Evolutionary conservation across 2,113 vertebrate genomes (phyloP).

Genomic region (Campylomormyrus numenius): DNA sequence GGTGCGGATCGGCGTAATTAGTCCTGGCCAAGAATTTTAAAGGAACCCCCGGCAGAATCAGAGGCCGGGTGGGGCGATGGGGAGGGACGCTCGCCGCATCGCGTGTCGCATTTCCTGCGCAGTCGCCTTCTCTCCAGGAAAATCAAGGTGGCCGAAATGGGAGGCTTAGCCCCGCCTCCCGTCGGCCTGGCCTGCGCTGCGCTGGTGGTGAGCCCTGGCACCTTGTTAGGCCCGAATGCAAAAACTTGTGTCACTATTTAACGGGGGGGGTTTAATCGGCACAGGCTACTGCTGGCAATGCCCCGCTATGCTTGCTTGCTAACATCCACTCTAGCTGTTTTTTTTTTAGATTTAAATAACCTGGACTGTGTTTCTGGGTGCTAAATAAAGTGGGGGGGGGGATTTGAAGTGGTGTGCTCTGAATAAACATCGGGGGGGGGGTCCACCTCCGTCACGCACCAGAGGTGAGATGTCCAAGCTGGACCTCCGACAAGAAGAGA

Average conservation of each 20-base stretch:
- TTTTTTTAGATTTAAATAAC: not conserved
- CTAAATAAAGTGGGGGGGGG: not conserved
- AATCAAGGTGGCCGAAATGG: not conserved
- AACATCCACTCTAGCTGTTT: not conserved
- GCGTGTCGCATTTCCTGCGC: not conserved
- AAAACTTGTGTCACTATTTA: not conserved
- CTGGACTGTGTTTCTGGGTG: not conserved
- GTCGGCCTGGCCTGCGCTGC: not conserved
- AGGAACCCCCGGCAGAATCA: conserved; percentile 52
- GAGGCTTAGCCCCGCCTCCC: not conserved
- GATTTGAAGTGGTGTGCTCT: conserved; percentile 37
- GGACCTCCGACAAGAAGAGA: conserved; percentile 54
- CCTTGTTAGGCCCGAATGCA: not conserved
- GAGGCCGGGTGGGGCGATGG: conserved; percentile 27
- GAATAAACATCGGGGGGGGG: conserved; percentile 68
- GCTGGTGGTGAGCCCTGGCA: not conserved
- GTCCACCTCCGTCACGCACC: conserved; percentile 56
- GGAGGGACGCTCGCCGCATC: not conserved
- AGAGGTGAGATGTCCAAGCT: conserved; percentile 57
- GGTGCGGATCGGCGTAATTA: conserved; percentile 43
- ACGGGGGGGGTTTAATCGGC: not conserved
- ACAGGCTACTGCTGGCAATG: not conserved
- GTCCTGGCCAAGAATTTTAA: conserved; percentile 41
- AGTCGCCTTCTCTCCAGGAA: not conserved
- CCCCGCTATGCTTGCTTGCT: not conserved